phyloP scores from a whole-genome alignment of 2,888 invertebrate genomes.

The Ophion ellenae region DNA sequence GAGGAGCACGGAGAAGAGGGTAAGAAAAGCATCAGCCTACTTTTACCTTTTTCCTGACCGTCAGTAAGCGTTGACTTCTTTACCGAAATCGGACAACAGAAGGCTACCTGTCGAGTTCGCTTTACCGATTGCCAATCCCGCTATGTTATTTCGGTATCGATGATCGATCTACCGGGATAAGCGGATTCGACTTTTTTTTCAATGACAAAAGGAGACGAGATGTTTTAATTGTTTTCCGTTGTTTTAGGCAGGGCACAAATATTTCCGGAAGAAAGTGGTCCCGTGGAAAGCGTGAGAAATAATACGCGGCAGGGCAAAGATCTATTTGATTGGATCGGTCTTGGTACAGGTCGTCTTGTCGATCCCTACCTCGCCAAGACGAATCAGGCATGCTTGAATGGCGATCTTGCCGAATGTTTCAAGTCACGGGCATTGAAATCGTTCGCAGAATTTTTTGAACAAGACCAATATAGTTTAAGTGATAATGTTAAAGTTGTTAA shows the following conservation, averaged over 20 bases:
- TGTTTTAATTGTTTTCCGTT: background rate
- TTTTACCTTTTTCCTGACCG: constrained; percentile 26
- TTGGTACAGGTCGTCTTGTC: constrained; percentile 89
- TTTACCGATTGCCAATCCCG: constrained; percentile 8
- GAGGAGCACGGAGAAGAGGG: constrained; percentile 69
- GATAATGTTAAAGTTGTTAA: constrained; percentile 90
- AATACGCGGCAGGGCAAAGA: constrained; percentile 87
- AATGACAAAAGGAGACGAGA: background rate
- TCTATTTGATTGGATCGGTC: constrained; percentile 91
- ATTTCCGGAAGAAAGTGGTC: constrained; percentile 34
- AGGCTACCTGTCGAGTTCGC: constrained; percentile 7
- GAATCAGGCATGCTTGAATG: constrained; percentile 90
- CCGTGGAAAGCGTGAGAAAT: constrained; percentile 66
- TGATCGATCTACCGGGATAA: background rate
- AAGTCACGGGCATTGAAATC: constrained; percentile 91
- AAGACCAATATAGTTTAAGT: constrained; percentile 85
- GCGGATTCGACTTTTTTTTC: background rate
- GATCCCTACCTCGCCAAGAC: constrained; percentile 91
- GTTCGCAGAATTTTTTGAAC: constrained; percentile 91
- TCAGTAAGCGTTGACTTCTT: constrained; percentile 28
- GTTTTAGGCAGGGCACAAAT: constrained; percentile 62
- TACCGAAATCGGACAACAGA: constrained; percentile 29
- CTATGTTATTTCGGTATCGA: constrained; percentile 33
- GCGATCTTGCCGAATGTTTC: constrained; percentile 94
- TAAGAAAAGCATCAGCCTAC: constrained; percentile 52